Evolutionary conservation across 2,113 vertebrate species (phyloP).

Genomic region (Gopherus flavomarginatus): DNA sequence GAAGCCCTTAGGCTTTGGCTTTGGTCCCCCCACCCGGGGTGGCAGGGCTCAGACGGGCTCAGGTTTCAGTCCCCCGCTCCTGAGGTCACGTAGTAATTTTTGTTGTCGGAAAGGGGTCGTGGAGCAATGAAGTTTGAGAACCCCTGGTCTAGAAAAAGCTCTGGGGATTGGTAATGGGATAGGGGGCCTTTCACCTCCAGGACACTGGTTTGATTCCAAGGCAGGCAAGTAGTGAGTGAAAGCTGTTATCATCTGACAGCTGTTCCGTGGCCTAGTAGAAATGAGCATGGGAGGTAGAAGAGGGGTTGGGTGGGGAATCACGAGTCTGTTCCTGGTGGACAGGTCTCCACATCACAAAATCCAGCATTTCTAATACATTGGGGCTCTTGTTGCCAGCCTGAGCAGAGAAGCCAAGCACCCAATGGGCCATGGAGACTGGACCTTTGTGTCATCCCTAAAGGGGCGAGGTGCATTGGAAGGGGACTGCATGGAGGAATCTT

Average conservation of each 20-base stretch:
- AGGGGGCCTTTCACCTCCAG: constrained; percentile 4
- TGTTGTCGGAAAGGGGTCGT: too few species aligned
- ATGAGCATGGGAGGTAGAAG: accelerated
- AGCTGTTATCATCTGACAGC: constrained; percentile 30
- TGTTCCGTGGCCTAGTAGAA: not conserved
- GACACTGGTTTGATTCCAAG: not conserved
- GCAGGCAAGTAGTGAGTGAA: not conserved
- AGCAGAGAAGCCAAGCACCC: not conserved
- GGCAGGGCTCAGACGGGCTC: too few species aligned
- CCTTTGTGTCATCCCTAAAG: not conserved
- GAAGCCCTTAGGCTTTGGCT: too few species aligned
- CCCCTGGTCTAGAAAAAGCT: not conserved
- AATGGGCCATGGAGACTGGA: not conserved
- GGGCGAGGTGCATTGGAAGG: not conserved
- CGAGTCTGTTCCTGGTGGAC: not conserved
- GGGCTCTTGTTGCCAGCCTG: not conserved
- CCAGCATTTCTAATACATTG: not conserved
- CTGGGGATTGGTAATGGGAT: not conserved
- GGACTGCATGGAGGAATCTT: not conserved
- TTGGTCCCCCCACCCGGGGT: too few species aligned
- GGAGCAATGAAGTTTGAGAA: too few species aligned
- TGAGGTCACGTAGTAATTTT: too few species aligned
- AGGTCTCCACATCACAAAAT: not conserved
- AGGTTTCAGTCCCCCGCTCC: too few species aligned
- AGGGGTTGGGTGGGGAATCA: not conserved